Evolutionary conservation across 2,888 invertebrate species (phyloP), one percentile per base, ranked within the genome.

Genomic region (Coecobrya sp.): DNA sequence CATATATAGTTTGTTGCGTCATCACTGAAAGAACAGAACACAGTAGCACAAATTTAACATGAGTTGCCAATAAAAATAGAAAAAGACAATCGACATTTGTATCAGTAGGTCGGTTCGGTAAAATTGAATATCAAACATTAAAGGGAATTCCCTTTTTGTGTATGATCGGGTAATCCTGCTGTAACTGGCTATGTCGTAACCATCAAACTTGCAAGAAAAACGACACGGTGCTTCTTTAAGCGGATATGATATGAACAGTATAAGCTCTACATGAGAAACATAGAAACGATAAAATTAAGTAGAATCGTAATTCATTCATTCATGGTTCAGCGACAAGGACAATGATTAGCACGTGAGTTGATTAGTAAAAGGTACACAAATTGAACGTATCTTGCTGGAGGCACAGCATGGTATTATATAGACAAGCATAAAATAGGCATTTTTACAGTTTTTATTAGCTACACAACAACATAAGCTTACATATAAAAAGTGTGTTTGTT

Each of bases 261-360:
- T 2, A 36, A 2, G 36, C 36, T 2, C 36, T 36, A 36, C 36
- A 36, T 36, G 36, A 36, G 36, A 22, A 59, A 68, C 8, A 30
- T 2, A 68, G 16, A 30, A 68, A 30, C 68, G 27, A 68, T 62
- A 22, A 62, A 62, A 62, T 62, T 8, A 25, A 11, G 36, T 42
- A 68, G 16, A 70, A 36, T 70, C 70, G 42, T 76, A 42, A 76
- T 45, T 76, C 45, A 45, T 76, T 76, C 45, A 76, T 76, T 76
- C 42, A 76, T 45, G 45, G 45, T 49, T 76, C 70, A 42, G 8
- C 79, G 62, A 87, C 87, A 87, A 87, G 87, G 87, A 87, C 87
- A 87, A 76, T 87, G 59, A 87, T 87, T 73, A 87, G 87, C 87
- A 87, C 87, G 87, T 87, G 87, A 87, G 42, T 27, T 79, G 87